These are phyloP conservation scores for Dendrolimus punctatus DNA, from an alignment of 1,140 invertebrate species.

Conservation along the genomic window DNA sequence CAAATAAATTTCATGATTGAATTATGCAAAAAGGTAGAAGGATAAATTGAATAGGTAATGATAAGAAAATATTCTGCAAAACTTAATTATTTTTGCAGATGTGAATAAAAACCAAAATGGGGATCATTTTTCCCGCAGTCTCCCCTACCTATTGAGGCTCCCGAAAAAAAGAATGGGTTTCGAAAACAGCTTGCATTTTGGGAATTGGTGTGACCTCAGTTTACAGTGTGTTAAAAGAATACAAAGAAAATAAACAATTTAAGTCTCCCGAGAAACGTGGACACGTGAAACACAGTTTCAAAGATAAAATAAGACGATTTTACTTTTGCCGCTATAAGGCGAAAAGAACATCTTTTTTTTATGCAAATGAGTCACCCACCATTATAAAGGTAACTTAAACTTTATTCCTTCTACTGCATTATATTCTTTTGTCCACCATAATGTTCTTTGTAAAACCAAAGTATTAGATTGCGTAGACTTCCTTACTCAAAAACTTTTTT, in stretches of 20 bases:
- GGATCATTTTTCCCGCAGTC: no score
- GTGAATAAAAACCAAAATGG: no score
- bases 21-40: no score
- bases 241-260: conserved; percentile 19
- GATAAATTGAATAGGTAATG: no score
- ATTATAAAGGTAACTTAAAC: conserved; percentile 12
- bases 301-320: conserved; percentile 17
- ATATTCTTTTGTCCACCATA: conserved; percentile 4
- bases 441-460: conserved; percentile 4
- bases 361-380: conserved; percentile 15
- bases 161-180: conserved; percentile 10
- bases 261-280: conserved; percentile 13
- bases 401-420: conserved; percentile 2
- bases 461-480: conserved; percentile 1
- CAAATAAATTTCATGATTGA: no score
- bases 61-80: no score
- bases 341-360: conserved; percentile 19
- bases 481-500: neutral
- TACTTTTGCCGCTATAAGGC: conserved; percentile 19
- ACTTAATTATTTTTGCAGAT: no score
- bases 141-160: no score
- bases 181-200: conserved; percentile 13
- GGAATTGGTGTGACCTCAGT: neutral
- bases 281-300: conserved; percentile 15
- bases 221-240: conserved; percentile 2